Conservation (phyloP, 2,113 vertebrate genomes). For the Ceyx margarethae region DNA sequence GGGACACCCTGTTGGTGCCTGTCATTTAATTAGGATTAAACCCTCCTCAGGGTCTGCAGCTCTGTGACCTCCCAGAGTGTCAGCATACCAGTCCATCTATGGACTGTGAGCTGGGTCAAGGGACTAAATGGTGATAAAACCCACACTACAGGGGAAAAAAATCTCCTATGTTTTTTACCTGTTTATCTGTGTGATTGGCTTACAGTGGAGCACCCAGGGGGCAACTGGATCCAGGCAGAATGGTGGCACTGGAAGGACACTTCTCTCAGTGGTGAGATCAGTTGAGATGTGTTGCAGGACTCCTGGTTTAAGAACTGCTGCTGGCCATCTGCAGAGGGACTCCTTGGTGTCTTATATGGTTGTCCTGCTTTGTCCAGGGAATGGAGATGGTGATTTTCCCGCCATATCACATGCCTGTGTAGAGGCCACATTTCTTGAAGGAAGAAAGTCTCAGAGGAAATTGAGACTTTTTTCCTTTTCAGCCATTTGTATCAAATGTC, state of each 20-base stretch:
- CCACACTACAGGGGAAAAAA: not conserved
- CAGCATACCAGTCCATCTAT: not conserved
- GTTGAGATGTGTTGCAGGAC: not conserved
- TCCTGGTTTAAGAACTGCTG: not conserved
- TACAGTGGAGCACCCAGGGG: not conserved
- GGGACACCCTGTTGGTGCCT: not conserved
- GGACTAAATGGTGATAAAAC: not conserved
- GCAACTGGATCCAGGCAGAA: not conserved
- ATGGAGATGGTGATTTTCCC: not conserved
- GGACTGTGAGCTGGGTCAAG: not conserved
- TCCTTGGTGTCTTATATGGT: not conserved
- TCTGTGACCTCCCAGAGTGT: fast-evolving
- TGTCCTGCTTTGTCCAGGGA: not conserved
- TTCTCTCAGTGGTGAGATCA: fast-evolving
- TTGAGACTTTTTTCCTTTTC: not conserved
- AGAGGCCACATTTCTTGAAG: not conserved
- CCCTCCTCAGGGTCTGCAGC: not conserved
- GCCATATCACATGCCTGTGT: not conserved
- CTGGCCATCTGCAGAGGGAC: not conserved
- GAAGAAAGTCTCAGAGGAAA: not conserved
- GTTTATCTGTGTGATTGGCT: not conserved
- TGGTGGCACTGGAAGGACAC: not conserved
- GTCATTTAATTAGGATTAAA: not conserved
- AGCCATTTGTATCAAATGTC: not conserved
- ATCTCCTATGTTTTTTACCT: fast-evolving